A percentile compares a stretch with the other conserved stretches of the same genome.
These are phyloP conservation scores for Drosophila paramelanica DNA, from an alignment of 2,888 invertebrate genomes.

Conservation along the genomic window DNA sequence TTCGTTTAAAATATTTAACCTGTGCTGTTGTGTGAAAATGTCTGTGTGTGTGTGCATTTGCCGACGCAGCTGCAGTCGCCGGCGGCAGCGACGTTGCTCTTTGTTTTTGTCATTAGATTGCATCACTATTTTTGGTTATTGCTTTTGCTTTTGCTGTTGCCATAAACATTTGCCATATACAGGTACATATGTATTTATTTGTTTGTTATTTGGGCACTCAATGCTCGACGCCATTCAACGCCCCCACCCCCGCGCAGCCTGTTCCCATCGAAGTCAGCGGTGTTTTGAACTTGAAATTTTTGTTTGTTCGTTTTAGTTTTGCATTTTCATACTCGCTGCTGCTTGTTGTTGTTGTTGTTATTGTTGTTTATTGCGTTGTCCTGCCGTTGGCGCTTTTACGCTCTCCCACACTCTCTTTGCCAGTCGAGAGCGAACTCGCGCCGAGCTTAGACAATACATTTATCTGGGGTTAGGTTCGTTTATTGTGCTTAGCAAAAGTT, in stretches of 20 bases:
- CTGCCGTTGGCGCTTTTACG: constrained; percentile 31
- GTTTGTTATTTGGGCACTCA: constrained; percentile 20
- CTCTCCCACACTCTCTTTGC: constrained; percentile 18
- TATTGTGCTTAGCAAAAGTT: constrained; percentile 28
- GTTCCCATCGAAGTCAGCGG: constrained; percentile 56
- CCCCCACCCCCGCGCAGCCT: background rate
- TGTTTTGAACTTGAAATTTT: constrained; percentile 77
- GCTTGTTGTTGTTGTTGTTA: constrained; percentile 20
- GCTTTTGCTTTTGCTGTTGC: constrained; percentile 19
- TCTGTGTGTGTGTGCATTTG: constrained; percentile 32
- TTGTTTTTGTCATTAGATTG: constrained; percentile 53
- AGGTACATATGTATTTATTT: constrained; percentile 26
- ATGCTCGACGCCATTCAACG: background rate
- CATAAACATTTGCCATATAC: no score
- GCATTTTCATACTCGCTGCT: constrained; percentile 32
- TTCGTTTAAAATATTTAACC: constrained; percentile 29
- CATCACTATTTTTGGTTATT: constrained; percentile 37
- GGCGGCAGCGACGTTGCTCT: constrained; percentile 27
- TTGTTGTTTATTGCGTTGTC: constrained; percentile 41
- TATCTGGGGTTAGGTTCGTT: constrained; percentile 51
- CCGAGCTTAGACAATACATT: constrained; percentile 71
- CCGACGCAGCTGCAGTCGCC: constrained; percentile 36
- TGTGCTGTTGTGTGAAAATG: constrained; percentile 12
- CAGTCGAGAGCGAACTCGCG: constrained; percentile 20
- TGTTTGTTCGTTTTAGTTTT: constrained; percentile 60